Base-by-base conservation (phyloP, 2,888 invertebrate genomes). In the Girardia tigrina region DNA sequence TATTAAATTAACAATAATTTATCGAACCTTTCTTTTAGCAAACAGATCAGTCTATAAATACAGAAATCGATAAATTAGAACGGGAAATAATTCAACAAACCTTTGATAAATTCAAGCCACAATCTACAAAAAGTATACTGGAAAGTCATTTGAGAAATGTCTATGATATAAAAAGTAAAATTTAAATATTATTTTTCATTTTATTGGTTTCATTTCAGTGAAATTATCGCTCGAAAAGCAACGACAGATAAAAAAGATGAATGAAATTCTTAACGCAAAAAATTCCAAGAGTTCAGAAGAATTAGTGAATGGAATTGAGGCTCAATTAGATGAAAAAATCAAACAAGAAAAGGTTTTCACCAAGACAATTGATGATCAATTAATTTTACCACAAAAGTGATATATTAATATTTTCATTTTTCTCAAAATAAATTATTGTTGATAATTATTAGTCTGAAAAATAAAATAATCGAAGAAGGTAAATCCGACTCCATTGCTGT, bases 311-410 rank as follows among this genome's bases (percentile, higher is more conserved):
- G 56, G 56, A 56, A 56, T 56, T 56, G 20, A 56, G 23, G 56
- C 8, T n/a, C 56, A 56, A n/a, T 6, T 56, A 12, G 56, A 56
- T 4, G 56, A 56, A 56, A 23, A 16, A 56, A 4, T 20, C 6
- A 56, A 56, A 56, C 56, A 56, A 16, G 56, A 56, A 56, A 56
- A 56, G 8, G n/a, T 56, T 56, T 16, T 56, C 56, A 56, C n/a
- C 6, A 56, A 6, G n/a, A 16, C 56, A 56, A 12, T 56, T 4
- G 56, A 4, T 12, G 23, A 56, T 23, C 56, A 56, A 56, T 12
- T 56, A 23, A 56, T 6, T 56, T 2, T 56, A 8, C 56, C 56
- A n/a, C 56, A 56, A 56, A 23, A 56, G 56, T 56, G 23, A 12
- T 56, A 2, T 20, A 56, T 56, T 56, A 56, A 20, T 8, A 2